Evolutionary conservation across 2,888 invertebrate genomes (phyloP).

Genomic region (Hydropsyche betteni): DNA sequence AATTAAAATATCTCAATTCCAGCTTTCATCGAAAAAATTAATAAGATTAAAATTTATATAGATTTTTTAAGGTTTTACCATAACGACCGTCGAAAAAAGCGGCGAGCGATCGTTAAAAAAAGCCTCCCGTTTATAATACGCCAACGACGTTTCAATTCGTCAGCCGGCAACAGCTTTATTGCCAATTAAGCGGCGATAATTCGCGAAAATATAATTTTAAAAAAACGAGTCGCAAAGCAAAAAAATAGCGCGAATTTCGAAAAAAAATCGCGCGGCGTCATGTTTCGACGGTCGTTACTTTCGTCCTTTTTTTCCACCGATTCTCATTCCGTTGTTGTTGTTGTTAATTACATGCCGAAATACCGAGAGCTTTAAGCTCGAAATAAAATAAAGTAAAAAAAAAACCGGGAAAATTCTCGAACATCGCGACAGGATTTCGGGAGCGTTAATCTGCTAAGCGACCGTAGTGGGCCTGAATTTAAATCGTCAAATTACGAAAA

Average conservation of each 20-base stretch:
- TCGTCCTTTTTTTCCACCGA: background rate
- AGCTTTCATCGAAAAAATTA: too few species aligned
- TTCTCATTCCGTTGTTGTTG: too few species aligned
- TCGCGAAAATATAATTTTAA: background rate
- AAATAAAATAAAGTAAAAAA: conserved; percentile 7
- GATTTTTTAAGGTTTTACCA: too few species aligned
- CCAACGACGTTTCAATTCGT: background rate
- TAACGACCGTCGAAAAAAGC: too few species aligned
- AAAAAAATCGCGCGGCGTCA: background rate
- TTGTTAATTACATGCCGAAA: conserved; percentile 6
- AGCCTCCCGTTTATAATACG: too few species aligned
- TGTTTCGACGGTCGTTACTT: conserved; percentile 24
- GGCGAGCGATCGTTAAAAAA: too few species aligned
- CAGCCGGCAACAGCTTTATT: conserved; percentile 8
- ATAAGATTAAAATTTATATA: too few species aligned
- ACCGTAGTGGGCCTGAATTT: conserved; percentile 24
- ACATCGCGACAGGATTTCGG: conserved; percentile 12
- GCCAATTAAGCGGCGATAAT: conserved; percentile 13
- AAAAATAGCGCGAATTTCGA: too few species aligned
- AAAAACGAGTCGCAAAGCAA: background rate
- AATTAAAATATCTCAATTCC: too few species aligned
- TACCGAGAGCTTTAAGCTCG: conserved; percentile 11
- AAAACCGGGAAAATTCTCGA: background rate
- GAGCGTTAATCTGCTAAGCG: conserved; percentile 32
- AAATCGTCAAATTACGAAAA: conserved; percentile 43